Evolutionary conservation across 2,888 invertebrate genomes (phyloP).

Genomic region (Sinopyrophorus schimmeli): DNA sequence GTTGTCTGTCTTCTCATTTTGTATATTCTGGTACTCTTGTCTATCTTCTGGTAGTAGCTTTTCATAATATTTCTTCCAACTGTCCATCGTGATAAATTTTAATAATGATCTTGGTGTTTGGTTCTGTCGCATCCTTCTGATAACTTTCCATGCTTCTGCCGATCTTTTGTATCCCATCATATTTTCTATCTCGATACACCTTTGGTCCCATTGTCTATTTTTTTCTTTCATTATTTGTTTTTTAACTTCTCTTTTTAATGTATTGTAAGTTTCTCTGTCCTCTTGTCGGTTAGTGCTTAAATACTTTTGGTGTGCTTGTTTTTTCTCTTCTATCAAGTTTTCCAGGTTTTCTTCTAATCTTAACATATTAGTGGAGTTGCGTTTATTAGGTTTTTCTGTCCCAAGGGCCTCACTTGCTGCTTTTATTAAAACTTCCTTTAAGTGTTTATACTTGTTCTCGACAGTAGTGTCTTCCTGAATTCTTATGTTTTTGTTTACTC

Average conservation of each 20-base stretch:
- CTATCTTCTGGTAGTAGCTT: conserved; percentile 3
- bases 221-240: conserved; percentile 3
- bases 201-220: conserved; percentile 1
- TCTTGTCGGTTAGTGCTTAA: too few relatives aligned
- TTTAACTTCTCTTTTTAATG: neutral
- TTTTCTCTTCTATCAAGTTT: conserved; percentile 3
- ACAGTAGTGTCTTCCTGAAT: neutral
- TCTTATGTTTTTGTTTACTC: conserved; percentile 2
- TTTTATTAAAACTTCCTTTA: too few relatives aligned
- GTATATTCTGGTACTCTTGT: conserved; percentile 3
- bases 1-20: conserved; percentile 1
- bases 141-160: conserved; percentile 3
- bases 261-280: too few relatives aligned
- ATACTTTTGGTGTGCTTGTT: conserved; percentile 2
- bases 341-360: conserved; percentile 1
- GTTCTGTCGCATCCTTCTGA: neutral
- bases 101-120: conserved; percentile 2
- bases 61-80: conserved; percentile 2
- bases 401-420: too few relatives aligned
- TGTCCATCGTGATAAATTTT: conserved; percentile 3
- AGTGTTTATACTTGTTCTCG: conserved; percentile 5
- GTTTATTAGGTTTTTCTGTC: too few relatives aligned
- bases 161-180: conserved; percentile 5
- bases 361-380: conserved; percentile 5
- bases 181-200: too few relatives aligned